Percentiles rank a stretch among this genome's conserved stretches.
phyloP scores from a whole-genome alignment of 2,888 invertebrate genomes.

The Cylindroiulus punctatus region DNA sequence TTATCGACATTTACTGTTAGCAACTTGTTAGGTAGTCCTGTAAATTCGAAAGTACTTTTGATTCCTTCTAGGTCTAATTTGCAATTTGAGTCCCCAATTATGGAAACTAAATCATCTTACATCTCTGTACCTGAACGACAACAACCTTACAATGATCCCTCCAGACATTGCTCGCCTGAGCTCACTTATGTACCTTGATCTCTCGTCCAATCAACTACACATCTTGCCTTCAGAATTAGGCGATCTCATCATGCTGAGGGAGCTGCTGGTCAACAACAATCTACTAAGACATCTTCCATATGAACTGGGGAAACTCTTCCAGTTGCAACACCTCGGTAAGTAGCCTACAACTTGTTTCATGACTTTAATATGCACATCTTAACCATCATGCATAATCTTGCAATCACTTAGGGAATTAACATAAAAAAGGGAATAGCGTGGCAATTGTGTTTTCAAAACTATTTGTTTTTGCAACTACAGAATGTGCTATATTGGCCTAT shows the following conservation, averaged over 20 bases:
- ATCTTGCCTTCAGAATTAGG: slow-evolving; percentile 96
- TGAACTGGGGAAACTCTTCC: slow-evolving; percentile 97
- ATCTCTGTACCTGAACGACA: slow-evolving; percentile 94
- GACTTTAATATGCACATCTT: not conserved
- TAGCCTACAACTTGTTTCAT: not conserved
- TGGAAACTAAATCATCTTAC: slow-evolving; percentile 94
- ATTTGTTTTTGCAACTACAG: no score
- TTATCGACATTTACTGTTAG: no score
- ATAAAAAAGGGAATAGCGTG: no score
- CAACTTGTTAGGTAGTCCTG: no score
- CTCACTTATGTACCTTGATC: slow-evolving; percentile 87
- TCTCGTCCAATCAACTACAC: slow-evolving; percentile 93
- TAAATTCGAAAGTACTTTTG: no score
- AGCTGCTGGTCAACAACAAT: slow-evolving; percentile 94
- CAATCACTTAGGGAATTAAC: no score
- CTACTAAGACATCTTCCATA: slow-evolving; percentile 92
- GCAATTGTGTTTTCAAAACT: no score
- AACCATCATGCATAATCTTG: not conserved
- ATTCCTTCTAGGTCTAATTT: slow-evolving; percentile 81
- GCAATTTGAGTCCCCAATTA: slow-evolving; percentile 90
- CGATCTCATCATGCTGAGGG: slow-evolving; percentile 94
- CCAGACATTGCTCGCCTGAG: slow-evolving; percentile 86
- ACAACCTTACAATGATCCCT: slow-evolving; percentile 90
- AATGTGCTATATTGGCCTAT: no score
- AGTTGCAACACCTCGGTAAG: slow-evolving; percentile 86